Evolutionary conservation across 2,113 vertebrate genomes (phyloP), one percentile per base, ranked within the genome.

Genomic region (Rhea pennata): DNA sequence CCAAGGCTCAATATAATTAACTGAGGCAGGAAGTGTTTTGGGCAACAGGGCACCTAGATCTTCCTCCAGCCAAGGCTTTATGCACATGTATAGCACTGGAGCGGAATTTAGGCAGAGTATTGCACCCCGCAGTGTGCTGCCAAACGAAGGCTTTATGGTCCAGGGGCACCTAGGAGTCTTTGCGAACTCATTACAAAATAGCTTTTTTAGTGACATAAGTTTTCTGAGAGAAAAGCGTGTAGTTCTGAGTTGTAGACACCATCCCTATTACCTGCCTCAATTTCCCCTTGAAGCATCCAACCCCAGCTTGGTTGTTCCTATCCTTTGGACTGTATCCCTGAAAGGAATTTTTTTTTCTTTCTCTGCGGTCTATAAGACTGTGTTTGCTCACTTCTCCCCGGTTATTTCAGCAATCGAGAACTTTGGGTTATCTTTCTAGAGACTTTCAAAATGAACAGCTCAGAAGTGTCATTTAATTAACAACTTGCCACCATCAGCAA

Each of bases 401-500:
- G 56, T 95, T 83, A 69, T 80, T 88, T 92, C 77, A 40, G 75
- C 78, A 95, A 53, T 92, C 70, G 74, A 86, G 81, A 96, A 80
- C 50, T 78, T 85, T 2, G 8, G 66, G 64, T 87, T 93, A 87
- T 94, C 87, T 92, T 97, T 74, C 64, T 69, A 22, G 10, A 86
- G 91, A 53, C 82, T 95, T 93, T 90, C 77, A 62, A 77, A 93
- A 86, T 26, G 13, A 95, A 71, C 84, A 66, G 70, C 31, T 7
- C 64, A 53, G 19, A 95, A 95, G 46, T 87, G 82, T 93, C 54
- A 66, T 94, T 96, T 95, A 95, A 95, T 97, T 94, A 97, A 96
- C 90, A 96, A 91, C 93, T 91, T 97, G 93, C 92, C 94, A 94
- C 82, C 94, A 84, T 95, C 95, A 96, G 87, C 93, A 96, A 96